phyloP scores from a whole-genome alignment of 2,888 invertebrate species.

The Yponomeuta plumbellus region DNA sequence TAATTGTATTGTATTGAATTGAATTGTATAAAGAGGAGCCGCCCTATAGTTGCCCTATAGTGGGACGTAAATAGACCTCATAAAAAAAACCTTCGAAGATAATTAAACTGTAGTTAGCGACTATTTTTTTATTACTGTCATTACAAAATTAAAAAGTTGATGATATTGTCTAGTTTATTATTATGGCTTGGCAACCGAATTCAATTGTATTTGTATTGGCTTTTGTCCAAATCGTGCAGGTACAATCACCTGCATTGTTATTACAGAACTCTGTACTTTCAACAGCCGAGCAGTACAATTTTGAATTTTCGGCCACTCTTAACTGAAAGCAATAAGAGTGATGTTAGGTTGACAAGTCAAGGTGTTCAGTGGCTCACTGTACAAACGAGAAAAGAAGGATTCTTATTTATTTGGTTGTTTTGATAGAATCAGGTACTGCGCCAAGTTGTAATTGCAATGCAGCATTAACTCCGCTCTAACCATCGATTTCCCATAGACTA shows the following conservation, averaged over 20 bases:
- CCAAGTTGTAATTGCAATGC: neutral
- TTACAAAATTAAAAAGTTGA: neutral
- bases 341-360: no score
- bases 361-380: no score
- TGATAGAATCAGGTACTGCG: neutral
- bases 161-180: neutral
- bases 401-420: neutral
- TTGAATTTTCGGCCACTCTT: no score
- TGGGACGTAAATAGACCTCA: no score
- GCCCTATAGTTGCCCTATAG: no score
- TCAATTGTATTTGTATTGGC: neutral
- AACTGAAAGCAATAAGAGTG: no score
- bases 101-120: no score
- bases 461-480: neutral
- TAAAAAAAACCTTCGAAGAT: no score
- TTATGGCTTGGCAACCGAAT: neutral
- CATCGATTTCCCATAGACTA: neutral
- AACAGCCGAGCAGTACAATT: no score
- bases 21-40: no score
- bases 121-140: neutral
- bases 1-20: no score
- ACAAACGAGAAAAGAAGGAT: no score
- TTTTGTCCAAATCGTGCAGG: neutral
- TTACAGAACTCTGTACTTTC: neutral
- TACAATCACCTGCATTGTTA: neutral